Evolutionary conservation across 2,797 vertebrate species (phyloP).

Genomic region (Enteromius unitaeniatus): DNA sequence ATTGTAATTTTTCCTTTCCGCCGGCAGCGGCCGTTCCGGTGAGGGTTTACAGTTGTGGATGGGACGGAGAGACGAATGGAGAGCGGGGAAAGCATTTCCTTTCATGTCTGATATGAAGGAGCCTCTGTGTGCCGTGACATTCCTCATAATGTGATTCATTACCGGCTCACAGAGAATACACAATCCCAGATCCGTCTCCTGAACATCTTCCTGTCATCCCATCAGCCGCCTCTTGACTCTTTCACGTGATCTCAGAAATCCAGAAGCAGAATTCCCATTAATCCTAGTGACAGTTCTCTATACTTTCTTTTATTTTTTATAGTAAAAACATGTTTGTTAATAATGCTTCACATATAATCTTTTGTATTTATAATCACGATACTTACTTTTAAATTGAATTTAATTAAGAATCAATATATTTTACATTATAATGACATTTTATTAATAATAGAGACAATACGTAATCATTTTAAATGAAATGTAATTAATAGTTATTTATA

Average conservation of each 20-base stretch:
- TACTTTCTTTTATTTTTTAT: neutral
- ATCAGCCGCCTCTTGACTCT: neutral
- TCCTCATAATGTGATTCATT: constrained; percentile 52
- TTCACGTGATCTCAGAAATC: neutral
- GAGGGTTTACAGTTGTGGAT: constrained; percentile 23
- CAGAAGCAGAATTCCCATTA: neutral
- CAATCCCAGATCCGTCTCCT: constrained; percentile 25
- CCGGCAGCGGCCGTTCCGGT: neutral
- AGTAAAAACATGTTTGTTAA: neutral
- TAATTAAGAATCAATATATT: neutral
- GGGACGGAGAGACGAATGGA: constrained; percentile 11
- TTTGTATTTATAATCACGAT: neutral
- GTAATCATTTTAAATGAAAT: neutral
- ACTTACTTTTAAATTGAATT: neutral
- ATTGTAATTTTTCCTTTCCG: constrained; percentile 17
- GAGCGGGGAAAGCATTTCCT: constrained; percentile 33
- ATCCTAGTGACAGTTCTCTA: neutral
- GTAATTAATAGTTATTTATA: too few relatives aligned
- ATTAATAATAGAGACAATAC: neutral
- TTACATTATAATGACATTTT: neutral
- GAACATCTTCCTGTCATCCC: constrained; percentile 32
- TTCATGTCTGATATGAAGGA: constrained; percentile 45
- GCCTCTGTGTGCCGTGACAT: constrained; percentile 48
- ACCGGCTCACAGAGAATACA: neutral
- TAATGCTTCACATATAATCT: neutral